Percentiles rank a stretch among this genome's conserved stretches.
phyloP scores from a whole-genome alignment of 2,888 invertebrate genomes.

The Globia sparganii region DNA sequence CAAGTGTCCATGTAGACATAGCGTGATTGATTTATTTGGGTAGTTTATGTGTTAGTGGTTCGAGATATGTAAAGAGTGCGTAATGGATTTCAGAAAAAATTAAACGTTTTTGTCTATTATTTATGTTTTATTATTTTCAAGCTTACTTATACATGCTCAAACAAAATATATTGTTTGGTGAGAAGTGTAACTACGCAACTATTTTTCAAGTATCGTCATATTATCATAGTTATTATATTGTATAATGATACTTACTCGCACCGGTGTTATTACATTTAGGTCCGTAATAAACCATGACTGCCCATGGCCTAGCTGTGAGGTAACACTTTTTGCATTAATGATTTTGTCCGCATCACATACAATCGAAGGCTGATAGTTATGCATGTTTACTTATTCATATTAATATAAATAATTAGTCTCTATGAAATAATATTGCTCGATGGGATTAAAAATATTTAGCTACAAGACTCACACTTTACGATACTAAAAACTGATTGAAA shows the following conservation, averaged over 20 bases:
- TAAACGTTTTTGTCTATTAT: slow-evolving; percentile 2
- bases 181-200: background rate
- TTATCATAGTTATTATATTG: slow-evolving; percentile 36
- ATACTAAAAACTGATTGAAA: background rate
- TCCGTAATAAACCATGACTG: slow-evolving; percentile 56
- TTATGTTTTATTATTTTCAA: slow-evolving; percentile 19
- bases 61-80: slow-evolving; percentile 35
- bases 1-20: slow-evolving; percentile 46
- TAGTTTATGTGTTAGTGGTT: slow-evolving; percentile 41
- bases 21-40: slow-evolving; percentile 57
- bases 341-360: slow-evolving; percentile 46
- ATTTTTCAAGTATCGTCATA: slow-evolving; percentile 11
- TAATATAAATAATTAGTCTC: background rate
- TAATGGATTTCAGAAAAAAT: slow-evolving; percentile 33
- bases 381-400: slow-evolving; percentile 12
- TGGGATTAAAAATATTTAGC: background rate
- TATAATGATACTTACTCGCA: slow-evolving; percentile 33
- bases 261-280: slow-evolving; percentile 33
- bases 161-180: background rate
- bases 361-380: slow-evolving; percentile 54
- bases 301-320: slow-evolving; percentile 55
- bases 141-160: background rate
- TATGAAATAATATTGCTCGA: too few species aligned
- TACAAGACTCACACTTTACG: background rate
- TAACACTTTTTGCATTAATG: slow-evolving; percentile 50